These are phyloP conservation scores for Nemopilema nomurai DNA, from an alignment of 30 jellyfish, hydroid and myxozoan species.

Conservation along the genomic window DNA sequence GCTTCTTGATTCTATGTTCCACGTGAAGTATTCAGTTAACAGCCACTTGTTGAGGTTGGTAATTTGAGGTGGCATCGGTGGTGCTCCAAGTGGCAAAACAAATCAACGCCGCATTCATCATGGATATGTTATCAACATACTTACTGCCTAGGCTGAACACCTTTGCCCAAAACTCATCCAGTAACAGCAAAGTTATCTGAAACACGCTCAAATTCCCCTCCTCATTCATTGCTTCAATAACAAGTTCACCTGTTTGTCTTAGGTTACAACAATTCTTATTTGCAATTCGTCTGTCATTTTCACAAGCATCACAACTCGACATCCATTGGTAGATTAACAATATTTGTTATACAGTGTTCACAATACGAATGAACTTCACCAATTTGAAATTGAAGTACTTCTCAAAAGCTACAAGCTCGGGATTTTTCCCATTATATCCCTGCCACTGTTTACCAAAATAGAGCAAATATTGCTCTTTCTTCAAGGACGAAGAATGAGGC, in stretches of 20 bases:
- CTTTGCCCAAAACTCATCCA: slow-evolving; percentile 9
- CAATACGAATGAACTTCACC: not conserved
- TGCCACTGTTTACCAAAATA: not conserved
- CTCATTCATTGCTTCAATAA: slow-evolving; percentile 10
- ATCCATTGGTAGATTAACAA: slow-evolving; percentile 1
- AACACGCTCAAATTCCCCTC: not conserved
- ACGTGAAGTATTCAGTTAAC: too few species aligned
- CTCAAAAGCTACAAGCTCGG: not conserved
- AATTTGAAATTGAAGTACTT: slow-evolving; percentile 21
- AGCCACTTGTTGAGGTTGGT: too few species aligned
- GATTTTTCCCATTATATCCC: not conserved
- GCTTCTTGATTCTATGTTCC: too few species aligned
- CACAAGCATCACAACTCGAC: slow-evolving; percentile 16
- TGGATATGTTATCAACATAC: not conserved
- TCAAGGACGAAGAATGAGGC: not conserved
- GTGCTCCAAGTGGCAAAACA: too few species aligned
- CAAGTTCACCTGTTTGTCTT: slow-evolving; percentile 21
- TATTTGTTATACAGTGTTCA: slow-evolving; percentile 16
- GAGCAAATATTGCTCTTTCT: not conserved
- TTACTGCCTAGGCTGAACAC: not conserved
- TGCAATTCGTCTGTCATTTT: slow-evolving; percentile 24
- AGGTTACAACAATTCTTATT: slow-evolving; percentile 13
- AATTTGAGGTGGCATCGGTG: too few species aligned
- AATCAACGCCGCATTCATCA: too few species aligned
- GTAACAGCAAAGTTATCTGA: slow-evolving; percentile 5